Evolutionary conservation across 2,113 vertebrate species (phyloP).

Genomic region (Abramis brama): DNA sequence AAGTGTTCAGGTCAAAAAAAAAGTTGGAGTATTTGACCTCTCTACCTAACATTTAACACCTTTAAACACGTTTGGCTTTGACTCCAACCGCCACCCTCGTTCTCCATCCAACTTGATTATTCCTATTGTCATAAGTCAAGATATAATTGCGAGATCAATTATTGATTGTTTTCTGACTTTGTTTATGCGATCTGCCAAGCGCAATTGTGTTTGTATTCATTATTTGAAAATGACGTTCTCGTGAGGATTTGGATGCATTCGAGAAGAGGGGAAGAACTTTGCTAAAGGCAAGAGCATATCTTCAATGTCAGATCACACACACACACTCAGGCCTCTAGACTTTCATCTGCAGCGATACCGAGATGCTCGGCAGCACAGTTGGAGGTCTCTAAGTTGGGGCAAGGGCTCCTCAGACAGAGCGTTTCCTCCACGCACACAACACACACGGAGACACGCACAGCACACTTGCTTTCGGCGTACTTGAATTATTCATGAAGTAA

Average conservation of each 20-base stretch:
- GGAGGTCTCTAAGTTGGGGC: slow-evolving; percentile 59
- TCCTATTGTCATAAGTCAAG: slow-evolving; percentile 51
- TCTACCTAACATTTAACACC: slow-evolving; percentile 35
- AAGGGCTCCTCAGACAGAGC: slow-evolving; percentile 54
- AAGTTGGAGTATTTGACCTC: slow-evolving; percentile 22
- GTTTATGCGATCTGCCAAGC: slow-evolving; percentile 53
- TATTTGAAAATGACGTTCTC: slow-evolving; percentile 52
- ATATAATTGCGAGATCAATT: slow-evolving; percentile 55
- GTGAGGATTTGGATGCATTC: slow-evolving; percentile 46
- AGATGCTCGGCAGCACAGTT: slow-evolving; percentile 55
- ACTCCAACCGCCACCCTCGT: slow-evolving; percentile 18
- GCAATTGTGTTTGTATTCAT: slow-evolving; percentile 46
- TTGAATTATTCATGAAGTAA: slow-evolving; percentile 54
- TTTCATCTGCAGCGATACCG: slow-evolving; percentile 55
- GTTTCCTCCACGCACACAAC: slow-evolving; percentile 44
- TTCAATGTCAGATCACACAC: slow-evolving; percentile 46
- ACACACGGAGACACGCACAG: slow-evolving; percentile 32
- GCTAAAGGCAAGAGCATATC: slow-evolving; percentile 54
- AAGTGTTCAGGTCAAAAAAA: slow-evolving; percentile 35
- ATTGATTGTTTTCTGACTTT: slow-evolving; percentile 53
- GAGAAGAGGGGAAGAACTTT: slow-evolving; percentile 46
- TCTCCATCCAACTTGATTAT: slow-evolving; percentile 19
- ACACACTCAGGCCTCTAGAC: slow-evolving; percentile 37
- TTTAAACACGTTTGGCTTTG: slow-evolving; percentile 39
- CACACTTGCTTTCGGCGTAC: slow-evolving; percentile 50